Conservation (phyloP, 1,140 invertebrate species). For the Scylla paramamosain region DNA sequence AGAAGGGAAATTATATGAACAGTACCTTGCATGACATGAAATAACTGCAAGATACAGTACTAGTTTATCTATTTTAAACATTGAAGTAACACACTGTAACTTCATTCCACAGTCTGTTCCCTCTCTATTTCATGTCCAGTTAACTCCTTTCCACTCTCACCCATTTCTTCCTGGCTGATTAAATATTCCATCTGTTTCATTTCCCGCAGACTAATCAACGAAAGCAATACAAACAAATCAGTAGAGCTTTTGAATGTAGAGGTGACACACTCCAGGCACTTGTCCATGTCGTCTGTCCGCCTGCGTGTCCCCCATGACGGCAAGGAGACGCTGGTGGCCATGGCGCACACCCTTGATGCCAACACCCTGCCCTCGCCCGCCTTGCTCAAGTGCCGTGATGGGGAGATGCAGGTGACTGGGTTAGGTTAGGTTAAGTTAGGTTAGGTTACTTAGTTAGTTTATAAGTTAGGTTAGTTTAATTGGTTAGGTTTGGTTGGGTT, state of each 20-base stretch:
- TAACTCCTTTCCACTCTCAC: not conserved
- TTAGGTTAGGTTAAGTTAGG: not conserved
- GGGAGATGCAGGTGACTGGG: not conserved
- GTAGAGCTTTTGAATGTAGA: slow-evolving; percentile 40
- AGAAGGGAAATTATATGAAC: too few relatives aligned
- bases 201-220: slow-evolving; percentile 58
- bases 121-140: too few relatives aligned
- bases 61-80: too few relatives aligned
- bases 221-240: slow-evolving; percentile 38
- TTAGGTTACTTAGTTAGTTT: too few relatives aligned
- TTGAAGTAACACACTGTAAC: too few relatives aligned
- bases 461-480: too few relatives aligned
- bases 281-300: slow-evolving; percentile 58
- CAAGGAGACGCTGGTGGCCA: slow-evolving; percentile 36
- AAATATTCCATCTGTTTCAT: too few relatives aligned
- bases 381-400: slow-evolving; percentile 50
- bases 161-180: too few relatives aligned
- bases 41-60: too few relatives aligned
- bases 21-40: too few relatives aligned
- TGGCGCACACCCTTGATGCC: slow-evolving; percentile 67
- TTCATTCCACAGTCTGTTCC: not conserved
- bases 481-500: too few relatives aligned
- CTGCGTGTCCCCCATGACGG: slow-evolving; percentile 47
- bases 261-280: slow-evolving; percentile 60
- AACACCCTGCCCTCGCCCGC: slow-evolving; percentile 67